These are phyloP conservation scores for Drosophila dunni DNA, from an alignment of 1,140 invertebrate species.

Conservation along the genomic window DNA sequence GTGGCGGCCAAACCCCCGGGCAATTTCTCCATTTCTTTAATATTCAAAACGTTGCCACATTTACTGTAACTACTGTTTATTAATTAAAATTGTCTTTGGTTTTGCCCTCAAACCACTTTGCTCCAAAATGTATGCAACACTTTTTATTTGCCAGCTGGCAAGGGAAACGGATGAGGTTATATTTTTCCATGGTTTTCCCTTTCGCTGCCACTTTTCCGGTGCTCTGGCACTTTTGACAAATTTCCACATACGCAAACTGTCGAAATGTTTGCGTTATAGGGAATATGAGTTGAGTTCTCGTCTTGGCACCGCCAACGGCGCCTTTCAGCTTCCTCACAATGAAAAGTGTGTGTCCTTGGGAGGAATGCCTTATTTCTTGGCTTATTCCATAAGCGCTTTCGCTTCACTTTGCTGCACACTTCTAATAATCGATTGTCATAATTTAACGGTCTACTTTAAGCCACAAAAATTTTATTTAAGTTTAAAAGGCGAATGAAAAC, in stretches of 20 bases:
- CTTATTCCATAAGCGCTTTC: slow-evolving; percentile 1
- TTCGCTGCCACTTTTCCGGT: neutral
- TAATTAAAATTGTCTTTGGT: slow-evolving; percentile 57
- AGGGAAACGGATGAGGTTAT: slow-evolving; percentile 1
- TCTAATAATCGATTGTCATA: slow-evolving; percentile 13
- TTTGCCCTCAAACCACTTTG: slow-evolving; percentile 29
- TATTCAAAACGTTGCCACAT: slow-evolving; percentile 7
- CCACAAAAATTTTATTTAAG: neutral
- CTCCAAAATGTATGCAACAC: slow-evolving; percentile 54
- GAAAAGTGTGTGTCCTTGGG: neutral
- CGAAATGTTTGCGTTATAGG: slow-evolving; percentile 6
- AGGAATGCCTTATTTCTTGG: neutral
- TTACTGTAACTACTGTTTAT: slow-evolving; percentile 50
- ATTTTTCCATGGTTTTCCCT: neutral
- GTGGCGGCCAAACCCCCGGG: slow-evolving; percentile 8
- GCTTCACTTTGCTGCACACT: slow-evolving; percentile 8
- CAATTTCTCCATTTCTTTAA: slow-evolving; percentile 10
- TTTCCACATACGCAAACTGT: slow-evolving; percentile 21
- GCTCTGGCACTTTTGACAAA: slow-evolving; percentile 29
- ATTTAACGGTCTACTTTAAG: neutral
- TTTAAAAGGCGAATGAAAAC: slow-evolving; percentile 7
- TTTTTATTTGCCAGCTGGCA: slow-evolving; percentile 43
- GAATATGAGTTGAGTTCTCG: slow-evolving; percentile 9
- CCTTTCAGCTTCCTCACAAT: neutral
- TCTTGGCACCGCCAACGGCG: slow-evolving; percentile 8